Evolutionary conservation across 2,797 vertebrate genomes (phyloP).

Genomic region (Hyperoplus immaculatus): DNA sequence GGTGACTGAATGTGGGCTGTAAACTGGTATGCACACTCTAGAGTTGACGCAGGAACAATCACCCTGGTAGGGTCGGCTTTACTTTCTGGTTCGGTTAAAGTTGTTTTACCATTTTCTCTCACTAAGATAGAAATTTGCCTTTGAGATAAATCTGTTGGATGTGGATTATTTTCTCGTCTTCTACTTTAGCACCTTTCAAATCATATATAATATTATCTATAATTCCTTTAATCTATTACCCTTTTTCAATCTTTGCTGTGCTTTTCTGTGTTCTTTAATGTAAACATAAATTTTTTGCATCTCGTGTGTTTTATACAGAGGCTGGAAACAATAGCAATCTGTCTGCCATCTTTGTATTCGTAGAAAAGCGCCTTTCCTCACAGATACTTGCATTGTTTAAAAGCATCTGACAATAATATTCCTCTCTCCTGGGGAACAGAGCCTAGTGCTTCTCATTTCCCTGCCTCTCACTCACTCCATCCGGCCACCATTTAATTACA

Average conservation of each 20-base stretch:
- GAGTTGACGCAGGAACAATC: background rate
- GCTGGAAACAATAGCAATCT: slow-evolving; percentile 26
- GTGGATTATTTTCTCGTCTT: too few species aligned
- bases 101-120: slow-evolving; percentile 11
- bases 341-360: slow-evolving; percentile 58
- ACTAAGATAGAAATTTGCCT: background rate
- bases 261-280: background rate
- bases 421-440: slow-evolving; percentile 67
- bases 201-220: background rate
- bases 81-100: background rate
- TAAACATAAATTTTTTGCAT: background rate
- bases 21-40: background rate
- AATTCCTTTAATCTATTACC: background rate
- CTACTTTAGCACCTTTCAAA: background rate
- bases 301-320: slow-evolving; percentile 4
- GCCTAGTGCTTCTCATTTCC: slow-evolving; percentile 74
- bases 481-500: slow-evolving; percentile 83
- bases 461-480: slow-evolving; percentile 70
- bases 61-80: background rate
- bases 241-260: background rate
- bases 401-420: slow-evolving; percentile 71
- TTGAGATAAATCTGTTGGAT: background rate
- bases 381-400: slow-evolving; percentile 78
- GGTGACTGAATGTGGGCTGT: background rate
- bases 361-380: slow-evolving; percentile 45